Evolutionary conservation across 1,140 invertebrate genomes (phyloP), one percentile per base, ranked within the genome.

Genomic region (Drosophila tani): DNA sequence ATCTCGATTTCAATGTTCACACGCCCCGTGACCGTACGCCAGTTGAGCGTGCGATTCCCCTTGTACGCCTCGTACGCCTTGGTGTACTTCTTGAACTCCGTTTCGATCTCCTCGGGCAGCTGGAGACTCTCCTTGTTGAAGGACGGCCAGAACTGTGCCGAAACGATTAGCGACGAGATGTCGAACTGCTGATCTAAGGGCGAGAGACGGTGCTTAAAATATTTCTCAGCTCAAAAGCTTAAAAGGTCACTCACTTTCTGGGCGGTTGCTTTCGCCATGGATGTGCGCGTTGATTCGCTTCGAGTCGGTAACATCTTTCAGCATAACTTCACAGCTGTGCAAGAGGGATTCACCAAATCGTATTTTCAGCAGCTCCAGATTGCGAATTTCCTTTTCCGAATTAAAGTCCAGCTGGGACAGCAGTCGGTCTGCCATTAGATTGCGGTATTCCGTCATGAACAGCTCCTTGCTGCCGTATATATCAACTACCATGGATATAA

Each of bases 391-490:
- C 79, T 97, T 96, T 90, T 98, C 97, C 0, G 97, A 97, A 92
- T 98, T 97, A 86, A 98, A 98, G 78, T 96, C 96, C 79, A 96
- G 95, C 92, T 97, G 97, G 0, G 97, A 95, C 0, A 99, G 93
- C 29, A 99, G 93, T 75, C 99, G 94, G 91, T 99, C 98, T 9
- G 98, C 98, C 58, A 99, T 93, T 2, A 99, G 93, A 19, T 97
- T 98, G 53, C 98, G 94, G 93, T 99, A 99, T 93, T 99, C 99
- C 91, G 99, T 99, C 1, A 99, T 98, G 94, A 99, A 99, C 15
- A 99, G 93, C 93, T 99, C 98, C 92, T 99, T 99, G 82, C 98
- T 99, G 2, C 99, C 99, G 93, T 99, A 99, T 59, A 99, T 98
- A 92, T 98, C 99, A 0, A 99, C 98, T 12, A 99, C 94, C 96